Conservation (phyloP, 2,797 vertebrate genomes). For the Myotis vivesi region DNA sequence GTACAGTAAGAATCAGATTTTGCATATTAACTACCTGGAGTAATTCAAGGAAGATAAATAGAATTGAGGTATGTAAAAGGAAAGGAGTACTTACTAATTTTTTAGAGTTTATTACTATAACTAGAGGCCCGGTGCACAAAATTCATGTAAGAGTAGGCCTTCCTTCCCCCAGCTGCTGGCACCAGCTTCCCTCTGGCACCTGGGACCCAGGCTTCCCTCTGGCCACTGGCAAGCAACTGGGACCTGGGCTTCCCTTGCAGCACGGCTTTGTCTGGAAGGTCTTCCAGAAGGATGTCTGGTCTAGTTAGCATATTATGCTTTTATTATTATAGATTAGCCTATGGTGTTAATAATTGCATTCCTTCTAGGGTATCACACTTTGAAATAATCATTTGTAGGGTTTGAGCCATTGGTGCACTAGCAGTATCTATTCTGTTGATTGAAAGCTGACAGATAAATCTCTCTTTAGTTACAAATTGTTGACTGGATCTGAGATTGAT, state of each 20-base stretch:
- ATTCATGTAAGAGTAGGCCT: too few relatives aligned
- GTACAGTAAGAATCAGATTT: background rate
- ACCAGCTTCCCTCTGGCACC: too few relatives aligned
- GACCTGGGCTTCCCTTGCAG: too few relatives aligned
- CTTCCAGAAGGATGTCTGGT: too few relatives aligned
- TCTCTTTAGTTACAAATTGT: slow-evolving; percentile 35
- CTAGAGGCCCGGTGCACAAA: too few relatives aligned
- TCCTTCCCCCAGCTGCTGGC: too few relatives aligned
- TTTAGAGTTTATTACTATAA: slow-evolving; percentile 38
- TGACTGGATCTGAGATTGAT: slow-evolving; percentile 53
- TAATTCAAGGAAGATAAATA: slow-evolving; percentile 43
- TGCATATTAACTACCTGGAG: background rate
- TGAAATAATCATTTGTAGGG: slow-evolving; percentile 12
- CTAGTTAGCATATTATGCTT: too few relatives aligned
- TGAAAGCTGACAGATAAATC: slow-evolving; percentile 56
- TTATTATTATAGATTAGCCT: background rate
- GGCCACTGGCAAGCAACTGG: too few relatives aligned
- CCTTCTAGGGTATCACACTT: slow-evolving; percentile 1
- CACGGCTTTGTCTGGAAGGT: too few relatives aligned
- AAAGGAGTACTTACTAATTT: background rate
- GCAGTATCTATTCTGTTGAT: slow-evolving; percentile 41
- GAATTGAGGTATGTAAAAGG: background rate
- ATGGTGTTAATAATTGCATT: slow-evolving; percentile 32
- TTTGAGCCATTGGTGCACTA: background rate
- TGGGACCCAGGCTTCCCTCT: too few relatives aligned